Percentiles rank a stretch among this genome's conserved stretches.
phyloP scores from a whole-genome alignment of 2,113 vertebrate species.

The Chaetorhynchus papuensis region DNA sequence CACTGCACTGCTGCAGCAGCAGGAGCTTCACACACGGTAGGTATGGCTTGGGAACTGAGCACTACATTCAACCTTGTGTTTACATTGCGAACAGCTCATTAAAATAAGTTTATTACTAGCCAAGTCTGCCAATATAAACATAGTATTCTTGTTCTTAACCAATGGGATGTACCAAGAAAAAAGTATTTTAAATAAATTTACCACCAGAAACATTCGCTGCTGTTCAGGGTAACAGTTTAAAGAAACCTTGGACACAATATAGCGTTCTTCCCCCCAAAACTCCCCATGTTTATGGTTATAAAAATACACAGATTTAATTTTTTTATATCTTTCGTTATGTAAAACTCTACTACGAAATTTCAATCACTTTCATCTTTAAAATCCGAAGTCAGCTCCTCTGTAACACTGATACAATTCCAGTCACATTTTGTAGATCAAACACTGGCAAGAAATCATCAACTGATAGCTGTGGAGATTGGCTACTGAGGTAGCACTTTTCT shows the following conservation, averaged over 20 bases:
- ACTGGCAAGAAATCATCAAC: not conserved
- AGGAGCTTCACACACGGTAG: not conserved
- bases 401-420: not conserved
- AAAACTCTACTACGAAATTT: not conserved
- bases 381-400: not conserved
- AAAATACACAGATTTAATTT: not conserved
- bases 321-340: not conserved
- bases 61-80: not conserved
- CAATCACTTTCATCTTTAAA: not conserved
- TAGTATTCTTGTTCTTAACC: conserved; percentile 17
- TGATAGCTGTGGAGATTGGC: not conserved
- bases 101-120: conserved; percentile 26
- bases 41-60: not conserved
- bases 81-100: not conserved
- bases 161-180: not conserved
- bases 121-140: conserved; percentile 44
- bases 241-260: not conserved
- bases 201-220: not conserved
- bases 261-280: not conserved
- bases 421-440: not conserved
- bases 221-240: not conserved
- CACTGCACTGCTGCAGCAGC: not conserved
- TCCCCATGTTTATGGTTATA: not conserved
- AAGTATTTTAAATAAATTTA: not conserved
- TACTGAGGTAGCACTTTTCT: not conserved